Base-by-base conservation (phyloP, 2,797 vertebrate species). In the Podargus strigoides region DNA sequence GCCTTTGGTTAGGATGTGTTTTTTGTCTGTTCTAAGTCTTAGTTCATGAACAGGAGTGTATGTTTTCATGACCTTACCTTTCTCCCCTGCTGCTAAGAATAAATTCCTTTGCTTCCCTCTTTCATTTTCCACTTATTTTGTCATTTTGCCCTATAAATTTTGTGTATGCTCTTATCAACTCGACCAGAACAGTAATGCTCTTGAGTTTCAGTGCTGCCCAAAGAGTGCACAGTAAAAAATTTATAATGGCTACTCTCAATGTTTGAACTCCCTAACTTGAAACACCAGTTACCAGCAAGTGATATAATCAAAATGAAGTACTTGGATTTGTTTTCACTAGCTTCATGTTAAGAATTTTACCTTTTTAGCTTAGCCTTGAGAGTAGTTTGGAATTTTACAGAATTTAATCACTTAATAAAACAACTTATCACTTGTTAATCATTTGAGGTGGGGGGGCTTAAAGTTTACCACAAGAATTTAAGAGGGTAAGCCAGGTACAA, bases 401-500 rank as follows among this genome's bases (percentile, higher is more conserved):
- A 36, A 42, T 27, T 72, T 15, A 15, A 16, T 74, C 28, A 34
- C 2, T 66, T 49, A 6, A 32, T n/a, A 47, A 83, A 26, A 1
- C 7, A 44, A 3, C 13, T 34, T 81, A n/a, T 66, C 5, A 28
- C 30, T 39, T 79, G 3, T 1, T 72, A 44, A 12, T 73, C 0
- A 0, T 23, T 14, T 58, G 5, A 3, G 5, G 2, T 23, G 19
- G 3, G n/a, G n/a, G 14, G 17, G 7, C 14, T 68, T 82, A 41
- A 39, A 37, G 14, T 37, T 82, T 39, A 27, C 10, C 5, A 4
- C 6, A 50, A n/a, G 19, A 73, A 79, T 60, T 68, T 68, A 41
- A 37, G 30, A 55, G 26, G 3, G 1, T 32, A 37, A 67, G 21
- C n/a, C n/a, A n/a, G n/a, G n/a, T n/a, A n/a, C n/a, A n/a, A n/a